Evolutionary conservation across 2,797 vertebrate genomes (phyloP).

Genomic region (Pogoniulus pusillus): DNA sequence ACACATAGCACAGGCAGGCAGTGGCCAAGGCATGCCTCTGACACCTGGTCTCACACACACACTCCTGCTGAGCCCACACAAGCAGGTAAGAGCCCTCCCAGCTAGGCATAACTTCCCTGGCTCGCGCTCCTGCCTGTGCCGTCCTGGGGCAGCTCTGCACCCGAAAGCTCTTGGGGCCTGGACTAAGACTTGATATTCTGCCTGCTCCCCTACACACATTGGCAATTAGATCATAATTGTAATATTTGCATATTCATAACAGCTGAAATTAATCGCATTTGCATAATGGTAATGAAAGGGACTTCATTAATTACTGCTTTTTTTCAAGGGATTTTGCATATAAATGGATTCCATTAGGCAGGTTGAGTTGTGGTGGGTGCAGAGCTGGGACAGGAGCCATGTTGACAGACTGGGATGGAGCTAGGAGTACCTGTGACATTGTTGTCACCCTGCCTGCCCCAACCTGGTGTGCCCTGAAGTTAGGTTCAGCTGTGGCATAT

Average conservation of each 20-base stretch:
- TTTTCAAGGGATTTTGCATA: slow-evolving; percentile 68
- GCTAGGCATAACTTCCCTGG: background rate
- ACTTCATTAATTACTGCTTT: slow-evolving; percentile 77
- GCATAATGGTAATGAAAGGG: slow-evolving; percentile 79
- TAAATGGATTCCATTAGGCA: slow-evolving; percentile 59
- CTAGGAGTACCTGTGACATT: fast-evolving
- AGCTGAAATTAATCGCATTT: slow-evolving; percentile 77
- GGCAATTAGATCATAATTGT: slow-evolving; percentile 73
- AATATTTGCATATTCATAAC: slow-evolving; percentile 79
- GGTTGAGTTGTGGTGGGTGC: background rate
- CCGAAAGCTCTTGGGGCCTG: slow-evolving; percentile 9
- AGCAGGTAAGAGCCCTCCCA: background rate
- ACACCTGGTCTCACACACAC: too few species aligned
- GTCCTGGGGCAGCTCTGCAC: fast-evolving
- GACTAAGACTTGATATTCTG: slow-evolving; percentile 60
- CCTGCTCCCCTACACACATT: slow-evolving; percentile 48
- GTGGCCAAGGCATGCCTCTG: fast-evolving
- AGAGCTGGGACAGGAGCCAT: background rate
- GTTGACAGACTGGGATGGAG: background rate
- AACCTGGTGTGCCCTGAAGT: background rate
- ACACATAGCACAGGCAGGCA: background rate
- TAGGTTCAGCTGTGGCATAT: fast-evolving
- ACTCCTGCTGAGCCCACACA: background rate
- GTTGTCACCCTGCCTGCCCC: background rate
- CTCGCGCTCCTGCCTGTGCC: background rate